Base-by-base conservation (phyloP, 2,888 invertebrate species). In the Gryllus longicercus region DNA sequence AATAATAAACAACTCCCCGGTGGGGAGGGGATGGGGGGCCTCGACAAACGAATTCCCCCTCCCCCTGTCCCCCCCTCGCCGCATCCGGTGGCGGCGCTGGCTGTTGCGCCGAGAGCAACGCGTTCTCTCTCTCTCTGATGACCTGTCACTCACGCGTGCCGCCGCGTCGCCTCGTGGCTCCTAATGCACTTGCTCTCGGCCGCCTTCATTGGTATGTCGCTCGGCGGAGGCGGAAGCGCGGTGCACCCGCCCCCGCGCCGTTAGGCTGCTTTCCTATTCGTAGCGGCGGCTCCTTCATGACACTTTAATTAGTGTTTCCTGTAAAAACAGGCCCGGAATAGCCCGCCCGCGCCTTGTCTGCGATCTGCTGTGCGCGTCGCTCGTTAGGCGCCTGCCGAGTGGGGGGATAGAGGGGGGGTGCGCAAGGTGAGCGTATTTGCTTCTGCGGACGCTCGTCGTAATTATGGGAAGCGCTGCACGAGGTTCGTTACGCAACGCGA, bases 221-320 rank as follows among this genome's bases (percentile, higher is more conserved):
- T 63, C 63, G 63, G 14, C n/a, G 63, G n/a, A 63, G 63, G n/a
- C 63, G 63, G 63, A 63, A 18, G 63, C 16, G 14, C 63, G 1
- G n/a, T 4, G 63, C 63, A n/a, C 2, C 25, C 38, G 38, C 38
- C 38, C 5, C 38, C 38, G 38, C 38, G 0, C 38, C 38, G 38
- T 38, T 38, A 38, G 38, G 8, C 38, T 38, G 63, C 63, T 63
- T 63, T 63, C 63, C n/a, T 63, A 63, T 63, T 63, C 63, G 63
- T 14, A 63, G 63, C 63, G n/a, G 63, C 16, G 63, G 63, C 63
- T 63, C n/a, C 63, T 63, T 63, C n/a, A 63, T 63, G n/a, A n/a
- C 63, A 63, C 63, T 63, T 63, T 63, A 63, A 63, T 63, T 63
- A 63, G 63, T 63, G 16, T 63, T n/a, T n/a, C 63, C 63, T 63